These are phyloP conservation scores for Ciconia stormi DNA, from an alignment of 2,113 vertebrate species.

Conservation along the genomic window DNA sequence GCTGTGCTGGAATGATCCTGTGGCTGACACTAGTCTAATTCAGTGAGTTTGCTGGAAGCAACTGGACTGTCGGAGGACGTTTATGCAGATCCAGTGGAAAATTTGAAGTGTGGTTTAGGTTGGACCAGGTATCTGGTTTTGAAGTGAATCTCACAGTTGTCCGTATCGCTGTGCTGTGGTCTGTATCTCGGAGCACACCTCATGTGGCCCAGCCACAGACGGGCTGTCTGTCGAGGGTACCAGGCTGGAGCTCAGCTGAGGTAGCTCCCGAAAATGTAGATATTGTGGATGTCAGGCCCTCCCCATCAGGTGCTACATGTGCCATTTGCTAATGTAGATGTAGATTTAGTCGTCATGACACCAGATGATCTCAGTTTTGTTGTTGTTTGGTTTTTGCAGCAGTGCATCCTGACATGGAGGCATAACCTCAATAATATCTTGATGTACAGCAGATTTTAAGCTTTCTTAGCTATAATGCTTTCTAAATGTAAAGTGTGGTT, in stretches of 20 bases:
- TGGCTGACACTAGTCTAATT: background rate
- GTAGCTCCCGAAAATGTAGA: background rate
- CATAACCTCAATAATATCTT: background rate
- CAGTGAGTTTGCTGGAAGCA: background rate
- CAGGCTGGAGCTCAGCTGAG: background rate
- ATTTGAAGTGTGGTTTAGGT: background rate
- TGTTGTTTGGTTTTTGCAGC: background rate
- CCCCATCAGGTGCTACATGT: rapidly evolving
- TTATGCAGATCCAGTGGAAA: background rate
- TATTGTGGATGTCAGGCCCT: background rate
- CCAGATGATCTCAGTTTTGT: background rate
- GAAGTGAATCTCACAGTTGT: background rate
- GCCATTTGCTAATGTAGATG: rapidly evolving
- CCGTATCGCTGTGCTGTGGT: rapidly evolving
- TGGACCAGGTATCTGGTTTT: background rate
- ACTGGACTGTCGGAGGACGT: background rate
- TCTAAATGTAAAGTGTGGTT: background rate
- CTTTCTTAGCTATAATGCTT: background rate
- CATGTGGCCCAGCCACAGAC: too few species aligned
- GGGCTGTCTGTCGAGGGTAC: rapidly evolving
- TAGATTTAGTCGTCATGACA: rapidly evolving
- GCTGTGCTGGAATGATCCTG: background rate
- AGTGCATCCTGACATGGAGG: background rate
- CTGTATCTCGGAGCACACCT: background rate
- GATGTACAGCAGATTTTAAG: background rate